These are phyloP conservation scores for Drosophila pseudoananassae DNA, from an alignment of 1,140 invertebrate species.

Conservation along the genomic window DNA sequence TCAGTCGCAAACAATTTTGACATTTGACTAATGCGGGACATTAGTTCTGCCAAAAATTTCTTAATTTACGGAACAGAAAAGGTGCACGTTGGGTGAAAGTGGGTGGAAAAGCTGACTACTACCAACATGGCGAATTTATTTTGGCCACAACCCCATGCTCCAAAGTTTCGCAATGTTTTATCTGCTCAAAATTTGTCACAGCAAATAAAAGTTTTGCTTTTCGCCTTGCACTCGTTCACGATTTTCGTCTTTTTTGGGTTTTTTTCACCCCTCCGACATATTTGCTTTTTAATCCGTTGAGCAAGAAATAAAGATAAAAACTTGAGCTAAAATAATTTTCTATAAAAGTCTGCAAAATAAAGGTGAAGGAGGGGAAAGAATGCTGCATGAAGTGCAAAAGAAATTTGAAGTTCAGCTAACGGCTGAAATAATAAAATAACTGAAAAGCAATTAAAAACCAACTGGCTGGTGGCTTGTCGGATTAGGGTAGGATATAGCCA, in stretches of 20 bases:
- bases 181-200: slow-evolving; percentile 79
- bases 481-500: slow-evolving; percentile 51
- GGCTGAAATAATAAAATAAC: slow-evolving; percentile 76
- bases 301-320: slow-evolving; percentile 77
- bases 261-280: slow-evolving; percentile 12
- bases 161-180: slow-evolving; percentile 69
- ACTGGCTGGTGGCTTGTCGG: slow-evolving; percentile 61
- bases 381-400: slow-evolving; percentile 13
- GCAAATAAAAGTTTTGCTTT: slow-evolving; percentile 79
- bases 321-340: slow-evolving; percentile 76
- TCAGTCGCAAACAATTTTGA: slow-evolving; percentile 65
- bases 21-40: slow-evolving; percentile 76
- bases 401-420: slow-evolving; percentile 67
- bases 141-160: slow-evolving; percentile 54
- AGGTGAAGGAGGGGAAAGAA: slow-evolving; percentile 2
- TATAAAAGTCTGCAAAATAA: slow-evolving; percentile 49
- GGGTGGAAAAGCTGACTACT: slow-evolving; percentile 8
- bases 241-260: slow-evolving; percentile 9
- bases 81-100: slow-evolving; percentile 14
- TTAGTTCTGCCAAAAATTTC: slow-evolving; percentile 80
- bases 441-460: slow-evolving; percentile 78
- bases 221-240: slow-evolving; percentile 27
- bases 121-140: slow-evolving; percentile 56
- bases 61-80: slow-evolving; percentile 60
- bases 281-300: slow-evolving; percentile 71